A percentile compares a stretch with the other conserved stretches of the same genome.
phyloP scores from a whole-genome alignment of 1,140 invertebrate genomes.

The Melitaea cinxia region DNA sequence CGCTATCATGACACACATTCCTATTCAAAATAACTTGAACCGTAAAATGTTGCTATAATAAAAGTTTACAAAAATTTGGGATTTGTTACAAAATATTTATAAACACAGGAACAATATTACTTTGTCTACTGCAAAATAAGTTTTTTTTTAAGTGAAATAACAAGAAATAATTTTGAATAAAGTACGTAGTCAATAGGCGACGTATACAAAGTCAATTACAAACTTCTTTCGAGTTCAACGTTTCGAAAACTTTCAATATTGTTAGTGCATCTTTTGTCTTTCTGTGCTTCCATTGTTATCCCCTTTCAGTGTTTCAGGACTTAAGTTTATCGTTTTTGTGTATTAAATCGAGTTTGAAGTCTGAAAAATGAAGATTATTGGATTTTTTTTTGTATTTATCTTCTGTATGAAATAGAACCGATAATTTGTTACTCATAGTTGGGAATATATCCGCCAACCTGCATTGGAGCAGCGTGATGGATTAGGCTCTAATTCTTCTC shows the following conservation, averaged over 20 bases:
- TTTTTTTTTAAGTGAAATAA: background rate
- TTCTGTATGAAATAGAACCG: background rate
- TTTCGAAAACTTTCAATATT: constrained; percentile 5
- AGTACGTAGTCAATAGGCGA: background rate
- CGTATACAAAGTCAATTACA: constrained; percentile 3
- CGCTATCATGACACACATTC: constrained; percentile 5
- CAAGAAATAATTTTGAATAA: background rate
- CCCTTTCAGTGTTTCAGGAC: background rate
- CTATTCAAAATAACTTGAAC: constrained; percentile 13
- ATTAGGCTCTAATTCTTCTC: no score
- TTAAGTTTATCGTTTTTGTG: constrained; percentile 4
- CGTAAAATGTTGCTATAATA: constrained; percentile 13
- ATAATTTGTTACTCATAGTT: no score
- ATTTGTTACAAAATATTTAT: no score
- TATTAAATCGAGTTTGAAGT: background rate
- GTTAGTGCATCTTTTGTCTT: constrained; percentile 7
- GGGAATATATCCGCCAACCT: no score
- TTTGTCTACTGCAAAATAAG: no score
- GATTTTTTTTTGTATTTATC: background rate
- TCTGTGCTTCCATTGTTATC: background rate
- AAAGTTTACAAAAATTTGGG: no score
- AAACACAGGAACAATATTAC: no score
- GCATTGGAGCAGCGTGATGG: no score
- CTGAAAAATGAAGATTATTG: background rate
- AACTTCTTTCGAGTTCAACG: background rate